Evolutionary conservation across 2,113 vertebrate species (phyloP).

Genomic region (Nycticebus coucang): DNA sequence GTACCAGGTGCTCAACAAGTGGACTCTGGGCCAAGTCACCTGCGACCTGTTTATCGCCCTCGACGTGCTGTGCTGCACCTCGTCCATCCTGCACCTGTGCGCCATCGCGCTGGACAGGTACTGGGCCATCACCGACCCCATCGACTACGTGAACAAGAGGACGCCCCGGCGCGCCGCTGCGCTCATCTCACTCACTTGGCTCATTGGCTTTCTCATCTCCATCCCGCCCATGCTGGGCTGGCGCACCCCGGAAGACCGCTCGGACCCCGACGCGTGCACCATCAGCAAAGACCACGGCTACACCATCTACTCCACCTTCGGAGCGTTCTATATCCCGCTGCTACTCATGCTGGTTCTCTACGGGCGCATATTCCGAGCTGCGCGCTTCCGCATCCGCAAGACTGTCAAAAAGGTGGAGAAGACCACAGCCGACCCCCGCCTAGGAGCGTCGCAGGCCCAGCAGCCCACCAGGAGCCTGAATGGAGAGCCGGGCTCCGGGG

Average conservation of each 20-base stretch:
- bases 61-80: constrained; percentile 98
- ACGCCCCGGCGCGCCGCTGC: constrained; percentile 94
- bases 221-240: constrained; percentile 99
- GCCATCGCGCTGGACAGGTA: constrained; percentile 98
- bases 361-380: constrained; percentile 95
- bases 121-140: constrained; percentile 98
- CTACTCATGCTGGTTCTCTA: constrained; percentile 98
- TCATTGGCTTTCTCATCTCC: constrained; percentile 97
- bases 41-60: constrained; percentile 98
- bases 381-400: constrained; percentile 96
- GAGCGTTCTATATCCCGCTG: constrained; percentile 98
- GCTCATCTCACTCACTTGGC: constrained; percentile 96
- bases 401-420: constrained; percentile 93
- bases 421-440: constrained; percentile 83
- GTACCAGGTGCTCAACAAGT: constrained; percentile 98
- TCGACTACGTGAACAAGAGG: constrained; percentile 98
- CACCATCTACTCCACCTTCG: constrained; percentile 99
- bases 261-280: constrained; percentile 93
- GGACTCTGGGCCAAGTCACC: constrained; percentile 96
- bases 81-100: constrained; percentile 98
- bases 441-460: constrained; percentile 85
- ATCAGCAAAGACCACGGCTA: constrained; percentile 98
- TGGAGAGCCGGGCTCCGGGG: constrained; percentile 83
- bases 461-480: constrained; percentile 86
- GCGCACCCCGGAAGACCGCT: constrained; percentile 96